Percentiles rank a stretch among this genome's conserved stretches.
These are phyloP conservation scores for Micromys minutus DNA, from an alignment of 2,113 vertebrate genomes.

Conservation along the genomic window DNA sequence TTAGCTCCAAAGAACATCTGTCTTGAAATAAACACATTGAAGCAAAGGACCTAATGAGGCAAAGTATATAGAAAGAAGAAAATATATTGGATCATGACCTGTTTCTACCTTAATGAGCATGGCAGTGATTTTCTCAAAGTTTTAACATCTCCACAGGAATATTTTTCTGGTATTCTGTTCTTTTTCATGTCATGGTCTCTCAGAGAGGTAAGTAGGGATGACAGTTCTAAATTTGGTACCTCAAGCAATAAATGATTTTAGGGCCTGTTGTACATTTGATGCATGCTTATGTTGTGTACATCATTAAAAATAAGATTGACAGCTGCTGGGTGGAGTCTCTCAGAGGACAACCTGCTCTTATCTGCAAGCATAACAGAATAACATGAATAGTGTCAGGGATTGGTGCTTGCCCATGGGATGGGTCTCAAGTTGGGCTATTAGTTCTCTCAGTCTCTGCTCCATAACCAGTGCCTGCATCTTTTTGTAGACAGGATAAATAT, in stretches of 20 bases:
- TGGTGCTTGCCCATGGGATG: too few species aligned
- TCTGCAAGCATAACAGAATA: too few species aligned
- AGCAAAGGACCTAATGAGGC: conserved; percentile 17
- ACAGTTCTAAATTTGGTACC: conserved; percentile 30
- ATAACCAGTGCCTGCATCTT: too few species aligned
- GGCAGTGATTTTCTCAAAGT: conserved; percentile 40
- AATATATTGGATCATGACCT: not conserved
- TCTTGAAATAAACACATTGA: conserved; percentile 35
- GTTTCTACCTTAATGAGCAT: conserved; percentile 3
- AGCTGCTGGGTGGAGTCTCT: not conserved
- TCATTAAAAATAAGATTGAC: conserved; percentile 47
- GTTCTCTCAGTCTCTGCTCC: too few species aligned
- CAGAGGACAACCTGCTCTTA: too few species aligned
- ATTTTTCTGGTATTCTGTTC: conserved; percentile 49
- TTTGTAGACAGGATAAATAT: too few species aligned
- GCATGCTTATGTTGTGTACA: not conserved
- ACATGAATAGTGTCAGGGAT: too few species aligned
- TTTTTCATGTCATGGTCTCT: conserved; percentile 19
- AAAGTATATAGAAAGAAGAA: conserved; percentile 44
- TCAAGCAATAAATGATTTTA: conserved; percentile 50
- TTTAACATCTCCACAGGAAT: conserved; percentile 41
- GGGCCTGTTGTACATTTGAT: conserved; percentile 39
- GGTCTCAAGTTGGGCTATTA: too few species aligned
- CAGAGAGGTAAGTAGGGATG: not conserved
- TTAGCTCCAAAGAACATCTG: conserved; percentile 45